Evolutionary conservation across 2,797 vertebrate genomes (phyloP).

Genomic region (Antennarius maculatus): DNA sequence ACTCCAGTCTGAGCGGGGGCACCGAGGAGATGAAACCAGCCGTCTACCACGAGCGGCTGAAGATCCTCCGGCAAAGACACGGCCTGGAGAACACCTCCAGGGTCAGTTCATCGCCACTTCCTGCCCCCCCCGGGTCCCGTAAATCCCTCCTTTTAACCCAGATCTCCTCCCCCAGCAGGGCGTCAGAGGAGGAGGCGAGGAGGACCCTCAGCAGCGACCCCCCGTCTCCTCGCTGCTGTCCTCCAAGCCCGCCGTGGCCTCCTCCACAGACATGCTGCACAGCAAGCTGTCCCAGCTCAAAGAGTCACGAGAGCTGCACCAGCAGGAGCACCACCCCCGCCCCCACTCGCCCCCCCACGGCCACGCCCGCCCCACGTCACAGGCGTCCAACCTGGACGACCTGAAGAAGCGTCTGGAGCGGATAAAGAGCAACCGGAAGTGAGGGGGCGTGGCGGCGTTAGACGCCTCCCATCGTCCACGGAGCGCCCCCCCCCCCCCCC

Average conservation of each 20-base stretch:
- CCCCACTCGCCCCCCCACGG: conserved; percentile 79
- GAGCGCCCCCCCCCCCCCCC: too few species aligned
- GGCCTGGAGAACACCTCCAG: conserved; percentile 94
- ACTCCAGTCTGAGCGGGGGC: conserved; percentile 81
- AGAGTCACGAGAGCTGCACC: conserved; percentile 92
- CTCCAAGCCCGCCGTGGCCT: conserved; percentile 91
- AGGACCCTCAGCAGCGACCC: conserved; percentile 81
- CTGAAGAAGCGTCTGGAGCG: conserved; percentile 99
- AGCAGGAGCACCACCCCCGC: conserved; percentile 88
- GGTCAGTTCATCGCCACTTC: conserved; percentile 71
- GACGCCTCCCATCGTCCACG: too few species aligned
- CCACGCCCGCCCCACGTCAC: conserved; percentile 83
- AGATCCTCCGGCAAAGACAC: conserved; percentile 95
- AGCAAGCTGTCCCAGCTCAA: conserved; percentile 97
- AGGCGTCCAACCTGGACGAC: conserved; percentile 94
- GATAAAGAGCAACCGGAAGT: conserved; percentile 99
- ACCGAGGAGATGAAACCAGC: conserved; percentile 94
- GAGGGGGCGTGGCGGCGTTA: conserved; percentile 26
- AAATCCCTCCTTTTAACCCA: too few species aligned
- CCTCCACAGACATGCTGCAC: conserved; percentile 98
- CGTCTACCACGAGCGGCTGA: conserved; percentile 95
- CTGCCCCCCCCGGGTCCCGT: too few species aligned
- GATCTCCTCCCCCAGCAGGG: conserved; percentile 47
- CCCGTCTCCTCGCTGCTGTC: conserved; percentile 87
- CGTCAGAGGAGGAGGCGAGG: conserved; percentile 52